Evolutionary conservation across 2,797 vertebrate species (phyloP), one percentile per base, ranked within the genome.

Genomic region (Garrulus glandarius): DNA sequence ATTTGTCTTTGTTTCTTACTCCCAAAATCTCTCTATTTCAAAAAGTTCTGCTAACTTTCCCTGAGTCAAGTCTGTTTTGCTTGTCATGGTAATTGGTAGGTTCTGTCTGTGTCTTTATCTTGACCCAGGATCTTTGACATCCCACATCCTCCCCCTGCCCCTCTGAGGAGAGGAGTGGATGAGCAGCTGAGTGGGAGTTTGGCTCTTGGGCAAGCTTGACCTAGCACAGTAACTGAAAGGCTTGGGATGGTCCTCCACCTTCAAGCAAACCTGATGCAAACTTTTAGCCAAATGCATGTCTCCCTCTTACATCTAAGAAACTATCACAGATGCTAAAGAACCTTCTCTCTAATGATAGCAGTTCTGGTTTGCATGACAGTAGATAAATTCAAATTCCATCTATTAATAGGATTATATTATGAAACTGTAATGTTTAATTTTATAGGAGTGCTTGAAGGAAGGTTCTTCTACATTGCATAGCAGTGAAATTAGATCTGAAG

Each of bases 1-100:
- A 6, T 34, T 70, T 83, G 6, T 52, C 34, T 36, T 23, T 78
- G 11, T 47, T 65, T 79, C 49, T 75, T 57, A 56, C 19, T 70
- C n/a, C 15, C 14, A 6, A 72, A 47, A 41, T 46, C 17, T 80
- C 27, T 37, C 12, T 26, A 21, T 41, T 79, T 71, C 22, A 55
- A 1, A n/a, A 30, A 21, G 8, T 47, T 83, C 50, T 63, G 20
- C 44, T 41, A 21, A 43, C 29, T 60, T 92, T 61, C 32, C 21
- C 37, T 34, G 15, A 27, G 10, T 3, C 0, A 0, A 77, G 12
- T 27, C 43, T 41, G 5, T 41, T 86, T 79, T 75, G 9, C 20
- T 50, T 53, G 32, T 44, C 29, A 39, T 41, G 20, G 43, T 39
- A 19, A 43, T 14, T 23, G 5, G 6, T 49, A 30, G 17, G 15